Base-by-base conservation (phyloP, 37 sponge, comb jelly and placozoan genomes). In the Dysidea cf. avara region DNA sequence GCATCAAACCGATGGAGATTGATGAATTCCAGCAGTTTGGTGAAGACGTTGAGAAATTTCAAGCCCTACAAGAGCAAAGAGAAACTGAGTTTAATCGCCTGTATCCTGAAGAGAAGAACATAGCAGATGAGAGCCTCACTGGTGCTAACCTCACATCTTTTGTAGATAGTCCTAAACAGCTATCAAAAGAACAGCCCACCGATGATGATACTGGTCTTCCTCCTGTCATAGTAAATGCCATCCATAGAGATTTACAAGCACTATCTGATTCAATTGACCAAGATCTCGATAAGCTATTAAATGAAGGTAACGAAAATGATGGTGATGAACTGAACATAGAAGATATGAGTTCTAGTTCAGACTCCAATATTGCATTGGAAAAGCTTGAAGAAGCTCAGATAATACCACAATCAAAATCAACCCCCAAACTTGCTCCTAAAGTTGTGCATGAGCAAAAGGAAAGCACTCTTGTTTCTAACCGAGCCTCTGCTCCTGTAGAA, bases 131-230 rank as follows among this genome's bases (percentile, higher is more conserved):
- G n/a, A 43, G 54, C 13, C 4, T 74, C 25, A 43, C 40, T 16
- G 74, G 39, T 13, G 61, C 64, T 56, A 66, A 65, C 38, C 32
- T 65, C 1, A 32, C 67, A 13, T 73, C 82, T 46, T 66, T 61
- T 39, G 52, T 33, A 2, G 39, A 12, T 11, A 70, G 70, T 69
- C 68, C 33, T 53, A 32, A 18, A 31, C n/a, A n/a, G 38, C 9
- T 18, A 12, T 17, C 28, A 18, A 3, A 18, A 5, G 9, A 43
- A 12, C 46, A 43, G 9, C 46, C 61, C 24, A 60, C 33, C 30
- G 63, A 69, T 46, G 79, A 78, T 21, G 77, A 32, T 3, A 16
- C 3, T 2, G 66, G 36, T 13, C 1, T 18, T 21, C 61, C n/a
- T n/a, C 2, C 7, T 9, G 9, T 43, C 9, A 9, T 43, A 12